Evolutionary conservation across 2,888 invertebrate genomes (phyloP), one percentile per base, ranked within the genome.

Genomic region (Azorinus chamasolen): DNA sequence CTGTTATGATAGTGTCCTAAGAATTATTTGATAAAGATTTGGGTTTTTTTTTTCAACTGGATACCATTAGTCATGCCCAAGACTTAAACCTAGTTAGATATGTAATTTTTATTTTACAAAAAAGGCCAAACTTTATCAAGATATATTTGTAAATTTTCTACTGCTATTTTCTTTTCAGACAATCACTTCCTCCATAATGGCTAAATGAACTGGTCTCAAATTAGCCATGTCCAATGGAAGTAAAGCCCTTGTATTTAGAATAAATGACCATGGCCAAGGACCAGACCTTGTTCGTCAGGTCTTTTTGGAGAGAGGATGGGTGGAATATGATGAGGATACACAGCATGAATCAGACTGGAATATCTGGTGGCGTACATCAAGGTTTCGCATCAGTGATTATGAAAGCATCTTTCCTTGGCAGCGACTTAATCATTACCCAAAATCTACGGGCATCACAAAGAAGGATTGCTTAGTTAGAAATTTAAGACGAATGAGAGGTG

Each of bases 391-490:
- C 43, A 78, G 85, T 54, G 91, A 92, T 68, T 91, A 91, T 75
- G 88, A 89, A 14, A 77, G 84, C 41, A 71, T 92, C 14, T 70
- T 76, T 48, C 87, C 89, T 61, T 91, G 91, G 90, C 93, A 93
- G 79, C 84, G 92, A 24, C 79, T 96, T 91, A 97, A 97, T 92
- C 96, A 97, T 92, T 96, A 97, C 89, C 96, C 97, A 12, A 88
- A 90, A 55, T 87, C 91, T 24, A 96, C 96, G 37, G 95, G 96
- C n/a, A 96, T 97, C 89, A 97, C 97, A 89, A 94, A 96, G 55
- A 97, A 97, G 91, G 97, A 97, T 91, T 96, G 95, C 88, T 94
- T 97, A 58, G 96, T 96, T 0, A 94, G 97, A 73, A 95, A 96
- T 83, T 93, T 97, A 61, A 88, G 88, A 73, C 96, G 96, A 86